Evolutionary conservation across 2,888 invertebrate species (phyloP).

Genomic region (Alloplasta piceator): DNA sequence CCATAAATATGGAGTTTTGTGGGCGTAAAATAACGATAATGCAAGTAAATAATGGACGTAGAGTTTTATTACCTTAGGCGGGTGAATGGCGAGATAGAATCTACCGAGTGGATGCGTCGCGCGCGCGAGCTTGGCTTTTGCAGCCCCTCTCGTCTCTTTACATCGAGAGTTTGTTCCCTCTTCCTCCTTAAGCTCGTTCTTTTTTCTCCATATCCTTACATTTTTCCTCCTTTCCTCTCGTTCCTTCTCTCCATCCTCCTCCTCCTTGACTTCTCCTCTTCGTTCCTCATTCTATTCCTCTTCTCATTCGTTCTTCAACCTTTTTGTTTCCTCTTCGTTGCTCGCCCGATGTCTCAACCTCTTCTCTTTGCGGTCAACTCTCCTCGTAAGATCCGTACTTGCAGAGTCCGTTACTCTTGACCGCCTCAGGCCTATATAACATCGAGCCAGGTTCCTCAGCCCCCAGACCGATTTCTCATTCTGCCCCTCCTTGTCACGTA

Average conservation of each 20-base stretch:
- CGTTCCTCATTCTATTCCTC: conserved; percentile 5
- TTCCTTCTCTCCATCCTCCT: conserved; percentile 29
- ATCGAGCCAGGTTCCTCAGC: conserved; percentile 16
- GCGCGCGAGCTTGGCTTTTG: conserved; percentile 48
- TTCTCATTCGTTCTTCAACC: neutral
- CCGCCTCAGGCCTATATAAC: conserved; percentile 20
- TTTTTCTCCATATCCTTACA: conserved; percentile 31
- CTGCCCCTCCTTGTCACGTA: conserved; percentile 9
- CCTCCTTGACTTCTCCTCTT: conserved; percentile 31
- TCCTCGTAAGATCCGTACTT: conserved; percentile 19
- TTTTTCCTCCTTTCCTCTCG: conserved; percentile 36
- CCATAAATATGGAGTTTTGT: conserved; percentile 81
- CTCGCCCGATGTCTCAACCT: conserved; percentile 1
- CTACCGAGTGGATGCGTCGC: conserved; percentile 75
- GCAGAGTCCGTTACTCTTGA: conserved; percentile 31
- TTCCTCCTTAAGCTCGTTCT: conserved; percentile 26
- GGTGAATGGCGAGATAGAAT: conserved; percentile 82
- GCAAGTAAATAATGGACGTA: conserved; percentile 82
- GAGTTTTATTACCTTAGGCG: conserved; percentile 82
- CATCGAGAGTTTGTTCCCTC: conserved; percentile 33
- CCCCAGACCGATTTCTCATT: conserved; percentile 32
- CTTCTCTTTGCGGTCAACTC: conserved; percentile 36
- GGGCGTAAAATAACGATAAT: conserved; percentile 83
- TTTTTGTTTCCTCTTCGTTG: neutral
- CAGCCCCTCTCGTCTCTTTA: conserved; percentile 51